Evolutionary conservation across 2,888 invertebrate species (phyloP), one percentile per base, ranked within the genome.

Genomic region (Ophraella communa): DNA sequence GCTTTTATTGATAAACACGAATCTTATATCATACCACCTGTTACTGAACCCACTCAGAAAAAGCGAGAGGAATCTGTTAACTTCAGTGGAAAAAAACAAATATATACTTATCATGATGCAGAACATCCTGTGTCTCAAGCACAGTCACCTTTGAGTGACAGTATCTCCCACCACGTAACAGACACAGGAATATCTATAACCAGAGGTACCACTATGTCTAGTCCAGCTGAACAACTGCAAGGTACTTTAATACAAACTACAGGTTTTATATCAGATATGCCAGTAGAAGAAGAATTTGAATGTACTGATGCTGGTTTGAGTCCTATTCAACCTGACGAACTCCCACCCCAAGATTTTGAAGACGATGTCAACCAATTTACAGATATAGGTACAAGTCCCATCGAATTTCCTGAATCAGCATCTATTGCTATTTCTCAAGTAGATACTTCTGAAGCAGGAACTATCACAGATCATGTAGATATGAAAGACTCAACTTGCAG

Each of bases 131-230:
- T 60, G 5, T 68, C 71, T 4, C 71, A 70, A 23, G 64, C 65
- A 21, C 81, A 81, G 63, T 84, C 84, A 23, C 83, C 84, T 2
- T 74, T 75, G 18, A 84, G 84, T 18, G 83, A 82, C 44, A 85
- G 85, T 72, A 76, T 79, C 3, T 85, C 86, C 0, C 85, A 85
- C 75, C 84, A 84, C 66, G 81, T 85, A 18, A 84, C 84, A 8
- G 86, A 86, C 73, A 86, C 86, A 7, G 86, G 86, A 4, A 86
- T 86, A 64, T 85, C 85, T 45, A 71, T 85, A 55, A 85, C 85
- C 0, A 76, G 84, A 66, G 85, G 84, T 14, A 83, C 84, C 23
- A 82, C 82, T 3, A 73, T 81, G 51, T 84, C 83, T 2, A 84
- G 84, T 71, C 80, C 83, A 8, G 78, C 80, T 10, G 76, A 79